Conservation (phyloP, 2,888 invertebrate genomes). For the Dysmachus trigonus region DNA sequence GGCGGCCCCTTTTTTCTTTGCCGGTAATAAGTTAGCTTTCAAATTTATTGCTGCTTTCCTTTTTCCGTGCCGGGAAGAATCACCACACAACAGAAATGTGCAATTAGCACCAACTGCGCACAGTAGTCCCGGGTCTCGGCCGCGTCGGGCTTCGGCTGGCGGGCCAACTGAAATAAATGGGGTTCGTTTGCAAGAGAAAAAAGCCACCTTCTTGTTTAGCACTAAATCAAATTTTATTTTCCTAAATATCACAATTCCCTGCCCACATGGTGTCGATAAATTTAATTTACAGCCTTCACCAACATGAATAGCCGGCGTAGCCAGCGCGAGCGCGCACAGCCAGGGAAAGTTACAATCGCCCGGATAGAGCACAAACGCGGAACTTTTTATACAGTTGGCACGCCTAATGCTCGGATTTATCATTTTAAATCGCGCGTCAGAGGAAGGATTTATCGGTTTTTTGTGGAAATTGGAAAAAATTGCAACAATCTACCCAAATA, state of each 20-base stretch:
- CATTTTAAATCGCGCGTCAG: constrained; percentile 43
- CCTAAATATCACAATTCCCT: constrained; percentile 43
- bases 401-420: constrained; percentile 42
- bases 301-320: not conserved
- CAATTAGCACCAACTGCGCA: constrained; percentile 41
- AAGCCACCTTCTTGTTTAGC: constrained; percentile 34
- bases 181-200: not conserved
- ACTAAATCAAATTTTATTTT: constrained; percentile 45
- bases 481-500: constrained; percentile 37
- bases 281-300: constrained; percentile 43
- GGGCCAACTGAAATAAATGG: constrained; percentile 34
- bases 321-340: not conserved
- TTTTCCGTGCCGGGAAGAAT: constrained; percentile 19
- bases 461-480: constrained; percentile 42
- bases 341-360: not conserved
- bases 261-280: constrained; percentile 45
- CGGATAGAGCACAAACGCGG: constrained; percentile 38
- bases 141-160: not conserved
- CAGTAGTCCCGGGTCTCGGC: not conserved
- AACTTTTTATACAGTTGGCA: constrained; percentile 32
- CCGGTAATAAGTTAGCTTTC: constrained; percentile 18
- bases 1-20: not conserved
- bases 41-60: constrained; percentile 13
- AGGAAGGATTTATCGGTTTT: constrained; percentile 42
- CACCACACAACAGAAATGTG: constrained; percentile 28